These are phyloP conservation scores for Pentamera pediparva DNA, from an alignment of 53 echinoderm and acorn worm species.

Conservation along the genomic window DNA sequence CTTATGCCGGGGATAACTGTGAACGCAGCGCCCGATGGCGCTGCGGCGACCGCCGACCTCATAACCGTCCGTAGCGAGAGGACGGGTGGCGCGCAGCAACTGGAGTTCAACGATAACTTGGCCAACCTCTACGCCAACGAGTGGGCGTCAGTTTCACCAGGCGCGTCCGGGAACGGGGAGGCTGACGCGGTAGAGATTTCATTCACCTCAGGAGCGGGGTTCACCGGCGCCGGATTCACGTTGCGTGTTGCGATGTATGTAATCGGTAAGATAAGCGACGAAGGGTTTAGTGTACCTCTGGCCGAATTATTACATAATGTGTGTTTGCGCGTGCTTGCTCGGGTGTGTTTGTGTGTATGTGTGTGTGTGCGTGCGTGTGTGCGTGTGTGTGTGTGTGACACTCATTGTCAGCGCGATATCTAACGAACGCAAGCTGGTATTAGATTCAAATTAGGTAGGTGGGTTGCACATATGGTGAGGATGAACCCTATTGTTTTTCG, in stretches of 20 bases:
- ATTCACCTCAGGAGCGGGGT: not conserved
- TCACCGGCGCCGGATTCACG: not conserved
- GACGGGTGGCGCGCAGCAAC: too few species aligned
- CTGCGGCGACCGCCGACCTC: not conserved
- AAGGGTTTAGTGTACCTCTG: too few species aligned
- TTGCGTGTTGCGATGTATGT: not conserved
- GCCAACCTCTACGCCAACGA: not conserved
- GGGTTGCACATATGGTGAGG: too few species aligned
- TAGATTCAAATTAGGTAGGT: too few species aligned
- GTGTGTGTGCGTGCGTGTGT: too few species aligned
- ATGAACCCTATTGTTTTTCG: too few species aligned
- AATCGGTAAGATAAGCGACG: slow-evolving; percentile 3
- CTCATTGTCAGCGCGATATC: too few species aligned
- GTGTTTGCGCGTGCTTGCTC: too few species aligned
- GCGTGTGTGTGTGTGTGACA: too few species aligned
- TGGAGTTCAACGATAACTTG: not conserved
- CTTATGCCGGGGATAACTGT: not conserved
- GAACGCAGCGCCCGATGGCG: not conserved
- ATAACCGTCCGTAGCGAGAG: not conserved
- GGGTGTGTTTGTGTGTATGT: too few species aligned
- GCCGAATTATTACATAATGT: too few species aligned
- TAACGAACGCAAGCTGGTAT: too few species aligned
- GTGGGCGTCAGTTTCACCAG: not conserved
- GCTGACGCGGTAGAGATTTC: slow-evolving; percentile 3
- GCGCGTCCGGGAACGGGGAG: not conserved